These are phyloP conservation scores for Achroia grisella DNA, from an alignment of 1,140 invertebrate species.

Conservation along the genomic window DNA sequence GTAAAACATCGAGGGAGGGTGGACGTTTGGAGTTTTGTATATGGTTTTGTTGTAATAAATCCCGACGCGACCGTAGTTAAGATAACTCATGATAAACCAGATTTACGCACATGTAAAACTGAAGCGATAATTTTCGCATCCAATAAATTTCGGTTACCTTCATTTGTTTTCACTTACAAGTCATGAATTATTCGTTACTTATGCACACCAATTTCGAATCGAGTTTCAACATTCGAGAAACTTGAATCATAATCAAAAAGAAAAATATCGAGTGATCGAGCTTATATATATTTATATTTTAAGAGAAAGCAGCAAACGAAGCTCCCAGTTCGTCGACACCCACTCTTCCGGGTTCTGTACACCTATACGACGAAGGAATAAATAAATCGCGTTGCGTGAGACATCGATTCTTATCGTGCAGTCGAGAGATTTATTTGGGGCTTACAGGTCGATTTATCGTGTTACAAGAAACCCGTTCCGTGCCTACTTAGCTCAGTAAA, in stretches of 20 bases:
- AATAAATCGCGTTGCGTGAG: constrained; percentile 62
- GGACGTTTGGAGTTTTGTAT: constrained; percentile 18
- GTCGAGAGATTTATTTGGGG: constrained; percentile 60
- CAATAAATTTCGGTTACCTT: constrained; percentile 31
- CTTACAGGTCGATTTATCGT: constrained; percentile 59
- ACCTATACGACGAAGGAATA: constrained; percentile 44
- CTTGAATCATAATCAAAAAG: constrained; percentile 30
- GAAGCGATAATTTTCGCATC: constrained; percentile 36
- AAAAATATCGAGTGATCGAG: too few species aligned
- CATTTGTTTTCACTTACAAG: constrained; percentile 32
- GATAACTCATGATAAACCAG: constrained; percentile 36
- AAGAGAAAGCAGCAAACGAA: constrained; percentile 6
- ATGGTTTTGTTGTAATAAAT: constrained; percentile 15
- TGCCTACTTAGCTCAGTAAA: constrained; percentile 68
- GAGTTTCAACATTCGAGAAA: constrained; percentile 20
- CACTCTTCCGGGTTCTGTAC: constrained; percentile 40
- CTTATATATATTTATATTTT: constrained; percentile 28
- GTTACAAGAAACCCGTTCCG: constrained; percentile 64
- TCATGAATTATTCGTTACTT: constrained; percentile 5
- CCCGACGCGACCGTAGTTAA: constrained; percentile 19
- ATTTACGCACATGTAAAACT: constrained; percentile 34
- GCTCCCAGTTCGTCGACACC: constrained; percentile 29
- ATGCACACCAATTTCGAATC: constrained; percentile 7
- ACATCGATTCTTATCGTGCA: constrained; percentile 70
- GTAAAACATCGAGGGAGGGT: constrained; percentile 12